Evolutionary conservation across 2,888 invertebrate species (phyloP).

Genomic region (Melanostoma scalare): DNA sequence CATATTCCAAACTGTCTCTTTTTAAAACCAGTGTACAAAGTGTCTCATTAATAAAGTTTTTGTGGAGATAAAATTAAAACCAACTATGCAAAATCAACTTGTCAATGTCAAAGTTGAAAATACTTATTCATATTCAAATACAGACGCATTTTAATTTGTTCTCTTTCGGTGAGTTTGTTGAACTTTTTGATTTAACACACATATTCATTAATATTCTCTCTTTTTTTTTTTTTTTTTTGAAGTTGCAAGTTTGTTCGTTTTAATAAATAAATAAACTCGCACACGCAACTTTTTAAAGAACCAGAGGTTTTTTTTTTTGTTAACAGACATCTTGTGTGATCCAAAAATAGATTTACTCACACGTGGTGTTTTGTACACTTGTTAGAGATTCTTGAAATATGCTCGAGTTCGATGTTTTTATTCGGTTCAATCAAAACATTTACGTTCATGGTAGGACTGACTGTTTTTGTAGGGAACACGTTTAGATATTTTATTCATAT

Average conservation of each 20-base stretch:
- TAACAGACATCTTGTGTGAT: slow-evolving; percentile 29
- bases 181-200: slow-evolving; percentile 42
- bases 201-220: slow-evolving; percentile 1
- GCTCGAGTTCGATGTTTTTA: neutral
- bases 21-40: neutral
- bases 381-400: slow-evolving; percentile 29
- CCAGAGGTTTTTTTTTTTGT: slow-evolving; percentile 6
- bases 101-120: slow-evolving; percentile 64
- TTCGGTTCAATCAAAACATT: slow-evolving; percentile 12
- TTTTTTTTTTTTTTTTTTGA: neutral
- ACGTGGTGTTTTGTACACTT: slow-evolving; percentile 28
- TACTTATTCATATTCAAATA: slow-evolving; percentile 30
- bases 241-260: slow-evolving; percentile 4
- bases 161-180: slow-evolving; percentile 49
- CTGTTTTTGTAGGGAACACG: slow-evolving; percentile 11
- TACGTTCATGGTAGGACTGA: slow-evolving; percentile 33
- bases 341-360: slow-evolving; percentile 29
- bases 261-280: neutral
- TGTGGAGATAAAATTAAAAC: neutral
- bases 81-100: neutral
- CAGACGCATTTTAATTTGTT: slow-evolving; percentile 17
- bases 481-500: slow-evolving; percentile 14
- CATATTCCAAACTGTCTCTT: slow-evolving; percentile 2
- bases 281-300: slow-evolving; percentile 21
- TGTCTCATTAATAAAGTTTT: slow-evolving; percentile 25